phyloP scores from a whole-genome alignment of 1,140 invertebrate species.

The Bombus haemorrhoidalis region DNA sequence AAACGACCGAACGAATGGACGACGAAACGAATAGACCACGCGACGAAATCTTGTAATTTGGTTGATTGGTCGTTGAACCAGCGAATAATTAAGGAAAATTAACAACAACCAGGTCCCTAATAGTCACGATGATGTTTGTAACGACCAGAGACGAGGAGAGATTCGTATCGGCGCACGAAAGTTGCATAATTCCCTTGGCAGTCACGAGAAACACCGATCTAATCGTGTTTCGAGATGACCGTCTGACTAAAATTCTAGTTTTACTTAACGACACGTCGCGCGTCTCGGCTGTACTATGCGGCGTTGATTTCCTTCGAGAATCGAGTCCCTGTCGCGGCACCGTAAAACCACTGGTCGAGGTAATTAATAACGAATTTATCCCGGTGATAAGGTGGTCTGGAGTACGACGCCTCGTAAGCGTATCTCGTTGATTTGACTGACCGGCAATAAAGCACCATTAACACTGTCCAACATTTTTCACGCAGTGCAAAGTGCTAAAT shows the following conservation, averaged over 20 bases:
- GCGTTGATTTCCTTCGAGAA: background rate
- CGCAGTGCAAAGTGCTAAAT: background rate
- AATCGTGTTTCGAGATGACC: conserved; percentile 10
- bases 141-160: background rate
- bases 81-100: background rate
- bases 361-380: conserved; percentile 40
- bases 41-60: background rate
- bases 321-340: background rate
- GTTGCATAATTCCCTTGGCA: conserved; percentile 22
- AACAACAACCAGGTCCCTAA: background rate
- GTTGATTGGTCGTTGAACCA: background rate
- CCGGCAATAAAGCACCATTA: conserved; percentile 33
- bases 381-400: conserved; percentile 5
- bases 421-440: conserved; percentile 9
- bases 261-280: background rate
- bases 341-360: background rate
- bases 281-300: background rate
- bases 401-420: background rate
- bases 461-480: background rate
- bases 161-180: conserved; percentile 18
- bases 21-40: background rate
- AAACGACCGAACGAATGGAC: too few species aligned
- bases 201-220: conserved; percentile 11
- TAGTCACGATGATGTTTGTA: background rate
- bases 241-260: conserved; percentile 18